phyloP scores from a whole-genome alignment of 2,888 invertebrate genomes.

The Melieria omissa region DNA sequence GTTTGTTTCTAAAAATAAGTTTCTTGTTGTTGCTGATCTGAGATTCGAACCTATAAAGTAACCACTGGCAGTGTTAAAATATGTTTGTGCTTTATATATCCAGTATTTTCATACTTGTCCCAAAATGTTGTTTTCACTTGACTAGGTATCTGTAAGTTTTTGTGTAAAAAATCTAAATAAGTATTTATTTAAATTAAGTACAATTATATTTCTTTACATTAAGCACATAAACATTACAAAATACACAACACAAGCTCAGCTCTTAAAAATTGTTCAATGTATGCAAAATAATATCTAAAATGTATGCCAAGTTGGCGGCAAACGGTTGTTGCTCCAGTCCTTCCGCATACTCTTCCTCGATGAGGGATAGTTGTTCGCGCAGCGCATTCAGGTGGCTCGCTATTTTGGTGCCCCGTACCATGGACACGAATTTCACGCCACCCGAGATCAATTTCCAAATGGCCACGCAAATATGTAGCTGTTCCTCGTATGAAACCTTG shows the following conservation, averaged over 20 bases:
- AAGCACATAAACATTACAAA: not conserved
- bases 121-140: too few relatives aligned
- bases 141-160: too few relatives aligned
- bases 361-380: conserved; percentile 44
- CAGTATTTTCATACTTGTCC: too few relatives aligned
- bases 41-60: too few relatives aligned
- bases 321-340: conserved; percentile 39
- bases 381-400: conserved; percentile 51
- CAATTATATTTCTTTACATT: too few relatives aligned
- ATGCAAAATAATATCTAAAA: conserved; percentile 51
- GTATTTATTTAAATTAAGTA: too few relatives aligned
- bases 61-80: too few relatives aligned
- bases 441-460: conserved; percentile 62
- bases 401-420: conserved; percentile 59
- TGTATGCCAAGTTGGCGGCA: conserved; percentile 51
- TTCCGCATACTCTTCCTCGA: conserved; percentile 40
- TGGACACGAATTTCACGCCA: conserved; percentile 58
- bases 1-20: too few relatives aligned
- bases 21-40: too few relatives aligned
- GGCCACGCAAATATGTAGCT: conserved; percentile 53
- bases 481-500: conserved; percentile 54
- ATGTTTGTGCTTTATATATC: too few relatives aligned
- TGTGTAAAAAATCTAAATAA: too few relatives aligned
- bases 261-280: conserved; percentile 46
- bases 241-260: conserved; percentile 9